Conservation (phyloP, 2,888 invertebrate genomes). For the Carabus problematicus region DNA sequence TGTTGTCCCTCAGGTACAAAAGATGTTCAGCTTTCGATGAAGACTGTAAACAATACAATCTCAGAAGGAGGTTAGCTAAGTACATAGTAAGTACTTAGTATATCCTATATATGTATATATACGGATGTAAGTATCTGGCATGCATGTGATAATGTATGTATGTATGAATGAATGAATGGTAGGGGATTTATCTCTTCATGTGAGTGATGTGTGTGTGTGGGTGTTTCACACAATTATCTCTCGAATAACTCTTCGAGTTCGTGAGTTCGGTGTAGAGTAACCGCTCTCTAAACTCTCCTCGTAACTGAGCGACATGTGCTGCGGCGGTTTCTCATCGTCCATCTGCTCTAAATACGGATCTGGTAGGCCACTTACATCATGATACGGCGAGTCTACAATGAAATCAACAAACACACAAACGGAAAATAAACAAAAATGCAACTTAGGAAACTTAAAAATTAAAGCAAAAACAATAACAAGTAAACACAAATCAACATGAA, state of each 20-base stretch:
- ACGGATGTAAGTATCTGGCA: background rate
- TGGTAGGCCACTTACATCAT: constrained; percentile 91
- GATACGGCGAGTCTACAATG: constrained; percentile 87
- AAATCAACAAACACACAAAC: constrained; percentile 27
- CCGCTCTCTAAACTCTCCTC: constrained; percentile 94
- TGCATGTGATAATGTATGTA: background rate
- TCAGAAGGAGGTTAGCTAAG: too few species aligned
- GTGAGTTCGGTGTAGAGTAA: constrained; percentile 92
- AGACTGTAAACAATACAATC: background rate
- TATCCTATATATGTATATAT: too few species aligned
- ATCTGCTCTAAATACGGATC: constrained; percentile 85
- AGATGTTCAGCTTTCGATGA: constrained; percentile 16
- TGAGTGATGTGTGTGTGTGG: constrained; percentile 13
- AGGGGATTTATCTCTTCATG: background rate
- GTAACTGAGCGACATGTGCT: constrained; percentile 87
- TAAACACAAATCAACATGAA: background rate
- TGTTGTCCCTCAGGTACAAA: constrained; percentile 38
- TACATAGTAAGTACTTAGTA: background rate
- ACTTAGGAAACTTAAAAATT: too few species aligned
- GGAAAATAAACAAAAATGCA: background rate
- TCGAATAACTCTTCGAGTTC: constrained; percentile 89
- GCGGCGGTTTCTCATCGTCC: constrained; percentile 84
- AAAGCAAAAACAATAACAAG: too few species aligned
- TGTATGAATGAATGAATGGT: background rate
- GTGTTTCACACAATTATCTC: constrained; percentile 86